Conservation (phyloP, 2,113 vertebrate species). For the Cyanoderma ruficeps region DNA sequence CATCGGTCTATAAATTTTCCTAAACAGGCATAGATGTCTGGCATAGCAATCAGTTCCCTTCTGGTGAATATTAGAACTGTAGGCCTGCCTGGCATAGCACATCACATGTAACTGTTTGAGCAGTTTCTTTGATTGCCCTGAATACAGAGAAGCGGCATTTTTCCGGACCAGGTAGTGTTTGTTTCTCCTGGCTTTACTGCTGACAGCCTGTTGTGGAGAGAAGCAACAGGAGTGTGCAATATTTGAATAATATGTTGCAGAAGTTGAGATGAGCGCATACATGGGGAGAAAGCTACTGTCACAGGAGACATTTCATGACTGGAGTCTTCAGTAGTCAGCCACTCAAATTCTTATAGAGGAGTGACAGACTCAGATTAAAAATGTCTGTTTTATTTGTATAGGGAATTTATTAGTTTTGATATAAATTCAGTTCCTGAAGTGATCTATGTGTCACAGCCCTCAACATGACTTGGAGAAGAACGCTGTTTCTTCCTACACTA, state of each 20-base stretch:
- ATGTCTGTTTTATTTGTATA: neutral
- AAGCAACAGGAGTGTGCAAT: neutral
- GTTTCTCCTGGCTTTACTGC: neutral
- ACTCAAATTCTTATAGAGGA: neutral
- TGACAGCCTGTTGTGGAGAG: neutral
- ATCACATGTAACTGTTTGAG: neutral
- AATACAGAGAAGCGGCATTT: neutral
- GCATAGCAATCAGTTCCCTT: neutral
- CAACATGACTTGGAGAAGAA: neutral
- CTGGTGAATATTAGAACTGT: neutral
- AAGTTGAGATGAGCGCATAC: neutral
- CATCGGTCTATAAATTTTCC: neutral
- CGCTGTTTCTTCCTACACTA: neutral
- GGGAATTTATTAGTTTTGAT: neutral
- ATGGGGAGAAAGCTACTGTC: neutral
- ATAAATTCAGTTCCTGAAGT: neutral
- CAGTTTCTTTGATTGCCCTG: neutral
- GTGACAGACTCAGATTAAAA: neutral
- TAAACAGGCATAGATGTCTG: neutral
- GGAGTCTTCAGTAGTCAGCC: neutral
- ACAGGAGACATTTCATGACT: accelerated
- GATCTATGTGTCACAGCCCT: neutral
- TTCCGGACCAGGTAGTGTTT: neutral
- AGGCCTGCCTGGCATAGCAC: accelerated
- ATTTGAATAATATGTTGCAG: neutral